A percentile compares a stretch with the other conserved stretches of the same genome.
Evolutionary conservation across 2,113 vertebrate genomes (phyloP).

Genomic region (Cariama cristata): DNA sequence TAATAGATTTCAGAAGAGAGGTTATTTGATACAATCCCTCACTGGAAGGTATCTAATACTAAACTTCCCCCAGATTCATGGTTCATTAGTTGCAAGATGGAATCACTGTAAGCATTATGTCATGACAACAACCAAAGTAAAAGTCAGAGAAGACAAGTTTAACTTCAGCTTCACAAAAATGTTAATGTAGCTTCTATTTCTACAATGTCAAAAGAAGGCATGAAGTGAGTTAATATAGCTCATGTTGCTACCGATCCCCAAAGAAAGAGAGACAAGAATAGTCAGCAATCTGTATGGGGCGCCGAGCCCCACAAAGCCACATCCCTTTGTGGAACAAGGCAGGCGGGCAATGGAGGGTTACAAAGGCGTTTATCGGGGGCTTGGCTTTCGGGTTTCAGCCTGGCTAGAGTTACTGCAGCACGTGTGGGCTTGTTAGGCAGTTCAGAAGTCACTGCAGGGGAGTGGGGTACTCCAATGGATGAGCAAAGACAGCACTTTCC

Average conservation of each 20-base stretch:
- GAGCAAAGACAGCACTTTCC: neutral
- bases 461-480: neutral
- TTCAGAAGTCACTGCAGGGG: neutral
- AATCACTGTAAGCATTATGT: neutral
- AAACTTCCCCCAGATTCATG: neutral
- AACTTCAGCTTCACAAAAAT: neutral
- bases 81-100: neutral
- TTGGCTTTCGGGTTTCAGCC: neutral
- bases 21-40: neutral
- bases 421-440: neutral
- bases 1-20: neutral
- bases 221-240: neutral
- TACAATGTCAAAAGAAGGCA: neutral
- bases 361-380: accelerated
- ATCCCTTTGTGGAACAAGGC: neutral
- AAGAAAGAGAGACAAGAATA: neutral
- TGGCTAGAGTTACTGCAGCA: neutral
- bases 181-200: neutral
- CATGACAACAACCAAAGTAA: neutral
- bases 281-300: neutral
- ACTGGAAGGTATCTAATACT: neutral
- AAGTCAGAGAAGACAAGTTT: neutral
- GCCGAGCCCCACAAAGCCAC: neutral
- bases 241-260: neutral
- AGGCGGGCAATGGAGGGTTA: neutral